phyloP scores from a whole-genome alignment of 2,888 invertebrate species.

The Theretra japonica region DNA sequence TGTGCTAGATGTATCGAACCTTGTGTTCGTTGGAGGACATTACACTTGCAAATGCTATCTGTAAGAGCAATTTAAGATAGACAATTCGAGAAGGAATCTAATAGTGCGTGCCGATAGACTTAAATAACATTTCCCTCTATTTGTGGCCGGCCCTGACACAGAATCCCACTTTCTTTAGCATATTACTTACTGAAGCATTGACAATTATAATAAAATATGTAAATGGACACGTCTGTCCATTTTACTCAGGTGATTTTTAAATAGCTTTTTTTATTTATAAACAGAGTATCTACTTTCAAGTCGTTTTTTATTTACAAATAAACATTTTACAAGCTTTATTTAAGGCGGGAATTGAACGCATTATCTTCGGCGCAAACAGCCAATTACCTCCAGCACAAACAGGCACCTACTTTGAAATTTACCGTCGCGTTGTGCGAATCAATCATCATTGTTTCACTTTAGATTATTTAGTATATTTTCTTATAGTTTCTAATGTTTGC shows the following conservation, averaged over 20 bases:
- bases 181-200: neutral
- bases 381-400: too few species aligned
- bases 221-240: neutral
- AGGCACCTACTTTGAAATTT: too few species aligned
- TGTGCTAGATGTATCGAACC: constrained; percentile 4
- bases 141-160: neutral
- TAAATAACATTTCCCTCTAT: constrained; percentile 1
- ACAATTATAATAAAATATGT: neutral
- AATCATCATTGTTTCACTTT: too few species aligned
- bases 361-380: too few species aligned
- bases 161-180: neutral
- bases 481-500: too few species aligned
- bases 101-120: neutral
- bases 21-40: neutral
- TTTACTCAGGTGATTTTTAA: neutral
- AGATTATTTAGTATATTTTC: too few species aligned
- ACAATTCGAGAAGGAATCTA: neutral
- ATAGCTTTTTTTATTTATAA: neutral
- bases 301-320: too few species aligned
- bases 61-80: neutral
- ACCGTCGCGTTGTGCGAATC: too few species aligned
- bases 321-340: too few species aligned
- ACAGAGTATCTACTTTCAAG: neutral
- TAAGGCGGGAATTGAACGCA: too few species aligned
- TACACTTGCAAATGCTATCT: neutral